Evolutionary conservation across 1,140 invertebrate species (phyloP), one percentile per base, ranked within the genome.

Genomic region (Drosophila saltans): DNA sequence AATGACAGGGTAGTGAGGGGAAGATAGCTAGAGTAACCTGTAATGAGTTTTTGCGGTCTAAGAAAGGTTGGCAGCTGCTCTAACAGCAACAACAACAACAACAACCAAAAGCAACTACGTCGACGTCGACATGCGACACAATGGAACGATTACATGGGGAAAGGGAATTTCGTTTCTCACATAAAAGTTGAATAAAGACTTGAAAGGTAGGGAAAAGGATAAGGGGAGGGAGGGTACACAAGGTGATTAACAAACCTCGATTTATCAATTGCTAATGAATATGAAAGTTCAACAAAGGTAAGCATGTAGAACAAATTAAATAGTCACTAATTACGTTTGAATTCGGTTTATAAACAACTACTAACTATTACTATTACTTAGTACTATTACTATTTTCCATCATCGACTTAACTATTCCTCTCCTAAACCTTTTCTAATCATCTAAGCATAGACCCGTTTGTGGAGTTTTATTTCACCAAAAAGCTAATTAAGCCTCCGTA

Each of bases 31-130:
- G 26, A 52, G 62, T 64, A 66, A 58, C 43, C 57, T 63, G 78
- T 89, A 89, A 89, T 89, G 84, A 89, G 84, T 89, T 89, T 89
- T 73, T 89, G 84, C 48, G 84, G 84, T 89, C 84, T 85, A 84
- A 89, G 85, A 75, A 89, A 88, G 84, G 84, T 80, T 89, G 83
- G 72, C 76, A 88, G 80, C 80, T 82, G 64, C 75, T 59, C 16
- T 33, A 39, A 59, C 57, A 59, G 39, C 57, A 59, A 7, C 33
- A 36, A 16, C 16, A 16, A 16, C 16, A 16, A 16, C 16, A 16
- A 36, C 33, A 36, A 36, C 16, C 16, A 39, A 59, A 33, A 59
- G 39, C 57, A 59, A 40, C n/a, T 0, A 75, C 59, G 66, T 52
- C 67, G 69, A 67, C 82, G 67, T 61, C 73, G 72, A 82, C 83